Percentiles rank a stretch among this genome's conserved stretches.
These are phyloP conservation scores for Enteromius paludinosus DNA, from an alignment of 2,797 vertebrate species.

Conservation along the genomic window DNA sequence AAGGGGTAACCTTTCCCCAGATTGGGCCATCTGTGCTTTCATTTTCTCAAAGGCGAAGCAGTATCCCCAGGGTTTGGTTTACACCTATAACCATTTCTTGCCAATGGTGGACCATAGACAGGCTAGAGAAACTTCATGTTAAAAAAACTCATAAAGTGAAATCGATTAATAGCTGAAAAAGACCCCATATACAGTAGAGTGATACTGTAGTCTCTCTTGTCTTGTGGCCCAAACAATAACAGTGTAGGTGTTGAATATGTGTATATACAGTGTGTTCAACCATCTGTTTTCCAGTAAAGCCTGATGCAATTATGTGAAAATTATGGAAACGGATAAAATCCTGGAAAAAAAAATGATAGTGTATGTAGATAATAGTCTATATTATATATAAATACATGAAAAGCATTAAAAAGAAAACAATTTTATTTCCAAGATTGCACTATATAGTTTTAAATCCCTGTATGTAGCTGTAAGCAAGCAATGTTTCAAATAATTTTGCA, in stretches of 20 bases:
- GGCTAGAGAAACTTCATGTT: no score
- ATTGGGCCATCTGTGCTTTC: background rate
- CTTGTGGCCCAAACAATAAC: background rate
- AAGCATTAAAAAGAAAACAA: background rate
- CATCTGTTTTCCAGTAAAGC: background rate
- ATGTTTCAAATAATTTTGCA: background rate
- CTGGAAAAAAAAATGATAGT: background rate
- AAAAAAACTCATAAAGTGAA: no score
- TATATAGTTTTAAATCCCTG: background rate
- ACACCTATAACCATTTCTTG: no score
- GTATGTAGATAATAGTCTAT: background rate
- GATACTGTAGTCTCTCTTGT: background rate
- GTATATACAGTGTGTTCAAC: background rate
- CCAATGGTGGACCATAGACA: no score
- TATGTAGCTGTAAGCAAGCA: background rate
- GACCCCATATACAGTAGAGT: background rate
- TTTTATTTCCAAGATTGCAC: background rate
- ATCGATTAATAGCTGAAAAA: background rate
- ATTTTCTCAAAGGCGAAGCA: no score
- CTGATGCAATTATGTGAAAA: background rate
- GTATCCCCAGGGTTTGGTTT: no score
- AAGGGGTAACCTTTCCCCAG: background rate
- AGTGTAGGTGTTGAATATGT: background rate
- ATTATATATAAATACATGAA: background rate
- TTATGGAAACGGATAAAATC: background rate